Percentiles rank a stretch among this genome's conserved stretches.
These are phyloP conservation scores for Drosophila macrospina DNA, from an alignment of 2,888 invertebrate species.

Conservation along the genomic window DNA sequence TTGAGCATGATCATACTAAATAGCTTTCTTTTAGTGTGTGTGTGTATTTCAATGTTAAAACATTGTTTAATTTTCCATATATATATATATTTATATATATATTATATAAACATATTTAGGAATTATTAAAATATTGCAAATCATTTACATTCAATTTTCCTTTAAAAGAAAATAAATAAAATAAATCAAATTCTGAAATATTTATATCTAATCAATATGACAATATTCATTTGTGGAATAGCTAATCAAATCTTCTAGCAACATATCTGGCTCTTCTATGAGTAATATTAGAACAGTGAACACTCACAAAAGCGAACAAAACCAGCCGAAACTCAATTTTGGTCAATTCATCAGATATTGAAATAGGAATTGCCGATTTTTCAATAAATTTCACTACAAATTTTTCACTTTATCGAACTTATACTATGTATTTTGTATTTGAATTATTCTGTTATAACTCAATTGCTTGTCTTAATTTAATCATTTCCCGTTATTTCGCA, in stretches of 20 bases:
- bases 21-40: slow-evolving; percentile 6
- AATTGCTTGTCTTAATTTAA: background rate
- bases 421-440: background rate
- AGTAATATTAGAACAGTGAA: background rate
- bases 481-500: slow-evolving; percentile 5
- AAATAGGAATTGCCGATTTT: background rate
- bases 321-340: background rate
- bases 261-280: slow-evolving; percentile 31
- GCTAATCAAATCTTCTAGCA: slow-evolving; percentile 6
- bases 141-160: slow-evolving; percentile 10
- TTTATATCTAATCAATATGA: slow-evolving; percentile 10
- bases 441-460: background rate
- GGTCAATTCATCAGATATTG: background rate
- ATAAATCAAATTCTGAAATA: background rate
- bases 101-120: slow-evolving; percentile 10
- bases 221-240: slow-evolving; percentile 15
- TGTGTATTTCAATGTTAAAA: slow-evolving; percentile 1
- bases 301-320: background rate
- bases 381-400: background rate
- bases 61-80: slow-evolving; percentile 1
- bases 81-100: background rate
- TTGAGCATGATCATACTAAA: slow-evolving; percentile 15
- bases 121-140: slow-evolving; percentile 16
- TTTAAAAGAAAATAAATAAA: background rate
- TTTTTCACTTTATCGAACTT: background rate